Percentiles rank a stretch among this genome's conserved stretches.
phyloP scores from a whole-genome alignment of 2,113 vertebrate species.

The Antechinus stuartii region DNA sequence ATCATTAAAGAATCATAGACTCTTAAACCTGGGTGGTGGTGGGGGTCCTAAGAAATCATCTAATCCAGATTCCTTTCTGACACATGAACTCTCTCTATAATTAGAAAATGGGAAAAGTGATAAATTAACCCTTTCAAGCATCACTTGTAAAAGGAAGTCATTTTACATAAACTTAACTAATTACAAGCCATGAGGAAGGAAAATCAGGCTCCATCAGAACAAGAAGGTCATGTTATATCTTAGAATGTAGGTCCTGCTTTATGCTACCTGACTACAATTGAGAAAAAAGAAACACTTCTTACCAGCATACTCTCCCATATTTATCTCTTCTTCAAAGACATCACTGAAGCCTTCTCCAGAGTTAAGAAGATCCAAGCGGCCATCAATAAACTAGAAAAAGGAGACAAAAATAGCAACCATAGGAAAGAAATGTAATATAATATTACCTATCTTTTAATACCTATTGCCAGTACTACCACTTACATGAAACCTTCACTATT shows the following conservation, averaged over 20 bases:
- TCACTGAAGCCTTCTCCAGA: constrained; percentile 97
- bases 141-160: neutral
- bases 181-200: neutral
- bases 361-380: constrained; percentile 95
- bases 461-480: neutral
- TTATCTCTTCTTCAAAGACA: constrained; percentile 98
- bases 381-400: constrained; percentile 93
- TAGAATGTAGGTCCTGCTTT: neutral
- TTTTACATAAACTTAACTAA: neutral
- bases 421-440: neutral
- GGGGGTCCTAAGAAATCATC: neutral
- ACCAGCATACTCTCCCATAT: constrained; percentile 96
- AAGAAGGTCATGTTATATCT: neutral
- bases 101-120: neutral
- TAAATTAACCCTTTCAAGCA: neutral
- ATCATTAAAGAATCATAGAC: neutral
- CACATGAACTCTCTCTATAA: neutral
- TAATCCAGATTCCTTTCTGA: neutral
- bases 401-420: neutral
- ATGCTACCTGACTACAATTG: neutral
- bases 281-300: constrained; percentile 47
- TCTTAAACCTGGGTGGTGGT: neutral
- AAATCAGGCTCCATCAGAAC: neutral
- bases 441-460: neutral
- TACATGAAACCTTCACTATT: neutral